phyloP scores from a whole-genome alignment of 2,113 vertebrate species.

The Pygoscelis adeliae region DNA sequence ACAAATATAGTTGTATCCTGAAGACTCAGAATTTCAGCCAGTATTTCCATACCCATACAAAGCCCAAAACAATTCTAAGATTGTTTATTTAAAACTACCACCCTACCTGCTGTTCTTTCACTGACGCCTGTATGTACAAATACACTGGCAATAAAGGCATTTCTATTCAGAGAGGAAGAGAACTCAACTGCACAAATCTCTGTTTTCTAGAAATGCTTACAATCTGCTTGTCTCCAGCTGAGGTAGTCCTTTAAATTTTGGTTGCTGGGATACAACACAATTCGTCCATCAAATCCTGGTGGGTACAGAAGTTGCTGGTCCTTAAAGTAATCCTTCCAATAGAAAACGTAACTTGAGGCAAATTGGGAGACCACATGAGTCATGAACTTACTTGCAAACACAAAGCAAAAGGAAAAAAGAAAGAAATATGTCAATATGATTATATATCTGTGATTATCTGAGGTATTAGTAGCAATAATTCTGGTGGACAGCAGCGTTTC shows the following conservation, averaged over 20 bases:
- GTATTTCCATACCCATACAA: neutral
- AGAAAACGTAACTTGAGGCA: slow-evolving; percentile 95
- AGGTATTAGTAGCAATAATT: neutral
- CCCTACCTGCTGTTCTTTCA: neutral
- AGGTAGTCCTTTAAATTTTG: slow-evolving; percentile 94
- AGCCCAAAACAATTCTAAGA: neutral
- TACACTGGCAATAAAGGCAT: neutral
- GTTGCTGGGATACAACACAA: slow-evolving; percentile 92
- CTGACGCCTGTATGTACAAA: neutral
- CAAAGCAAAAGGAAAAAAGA: slow-evolving; percentile 24
- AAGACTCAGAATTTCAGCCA: neutral
- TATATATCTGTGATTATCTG: neutral
- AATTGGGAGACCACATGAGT: slow-evolving; percentile 96
- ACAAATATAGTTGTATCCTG: neutral
- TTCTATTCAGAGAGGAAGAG: neutral
- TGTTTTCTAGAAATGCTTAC: slow-evolving; percentile 75
- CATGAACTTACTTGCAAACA: slow-evolving; percentile 91
- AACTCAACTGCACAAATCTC: neutral
- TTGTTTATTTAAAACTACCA: neutral
- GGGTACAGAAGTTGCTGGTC: slow-evolving; percentile 90
- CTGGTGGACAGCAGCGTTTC: neutral
- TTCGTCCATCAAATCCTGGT: slow-evolving; percentile 93
- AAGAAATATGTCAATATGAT: neutral
- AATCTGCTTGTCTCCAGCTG: slow-evolving; percentile 97
- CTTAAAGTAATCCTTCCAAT: slow-evolving; percentile 93